Conservation (phyloP, 2,797 vertebrate genomes). For the Arrhamphus sclerolepis region DNA sequence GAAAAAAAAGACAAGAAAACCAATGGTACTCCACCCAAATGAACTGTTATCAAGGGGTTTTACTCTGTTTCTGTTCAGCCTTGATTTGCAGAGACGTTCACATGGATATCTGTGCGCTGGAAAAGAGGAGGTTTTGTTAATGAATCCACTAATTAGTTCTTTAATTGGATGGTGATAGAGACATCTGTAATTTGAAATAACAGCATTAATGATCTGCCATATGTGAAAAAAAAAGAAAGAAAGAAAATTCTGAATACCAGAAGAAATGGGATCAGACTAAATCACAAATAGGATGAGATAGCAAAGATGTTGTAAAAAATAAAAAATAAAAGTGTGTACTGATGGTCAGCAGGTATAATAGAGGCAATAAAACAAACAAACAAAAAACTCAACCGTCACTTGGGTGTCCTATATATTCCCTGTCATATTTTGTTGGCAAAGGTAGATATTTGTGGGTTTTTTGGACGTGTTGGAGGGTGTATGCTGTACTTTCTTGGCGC, state of each 20-base stretch:
- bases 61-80: constrained; percentile 34
- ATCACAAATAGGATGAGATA: constrained; percentile 12
- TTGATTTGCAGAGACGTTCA: constrained; percentile 46
- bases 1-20: constrained; percentile 33
- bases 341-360: constrained; percentile 6
- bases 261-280: constrained; percentile 14
- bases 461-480: constrained; percentile 27
- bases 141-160: constrained; percentile 62
- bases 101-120: constrained; percentile 37
- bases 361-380: neutral
- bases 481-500: constrained; percentile 17
- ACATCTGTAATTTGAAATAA: constrained; percentile 48
- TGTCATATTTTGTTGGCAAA: neutral
- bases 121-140: constrained; percentile 30
- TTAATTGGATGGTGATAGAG: constrained; percentile 61
- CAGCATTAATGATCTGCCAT: constrained; percentile 52
- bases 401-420: constrained; percentile 15
- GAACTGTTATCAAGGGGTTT: constrained; percentile 6
- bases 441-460: constrained; percentile 30
- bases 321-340: neutral
- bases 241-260: constrained; percentile 13
- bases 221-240: constrained; percentile 26
- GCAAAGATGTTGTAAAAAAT: neutral
- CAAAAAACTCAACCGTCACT: constrained; percentile 15
- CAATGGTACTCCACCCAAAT: constrained; percentile 4